Conservation (phyloP, 2,113 vertebrate species). For the Phyllopteryx taeniolatus region DNA sequence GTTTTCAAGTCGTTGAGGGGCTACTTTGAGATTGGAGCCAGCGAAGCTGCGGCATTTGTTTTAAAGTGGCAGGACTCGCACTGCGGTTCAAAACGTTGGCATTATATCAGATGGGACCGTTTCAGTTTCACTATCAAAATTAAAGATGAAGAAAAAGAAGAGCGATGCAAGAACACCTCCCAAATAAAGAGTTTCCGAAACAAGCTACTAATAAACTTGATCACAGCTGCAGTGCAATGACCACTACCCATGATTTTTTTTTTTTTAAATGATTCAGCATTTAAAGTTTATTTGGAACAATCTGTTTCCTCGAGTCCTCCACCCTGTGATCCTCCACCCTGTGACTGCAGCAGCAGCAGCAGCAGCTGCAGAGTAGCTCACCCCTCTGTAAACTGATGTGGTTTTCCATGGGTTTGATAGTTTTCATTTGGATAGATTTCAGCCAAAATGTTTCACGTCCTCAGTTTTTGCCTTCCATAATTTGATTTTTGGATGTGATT, state of each 20-base stretch:
- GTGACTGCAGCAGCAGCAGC: constrained; percentile 4
- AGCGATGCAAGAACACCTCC: background rate
- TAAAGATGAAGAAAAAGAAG: constrained; percentile 4
- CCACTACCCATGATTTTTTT: background rate
- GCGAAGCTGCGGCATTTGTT: constrained; percentile 22
- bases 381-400: constrained; percentile 9
- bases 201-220: background rate
- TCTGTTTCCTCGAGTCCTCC: constrained; percentile 1
- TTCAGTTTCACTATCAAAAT: constrained; percentile 8
- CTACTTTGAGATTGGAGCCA: constrained; percentile 21
- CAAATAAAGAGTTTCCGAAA: constrained; percentile 1
- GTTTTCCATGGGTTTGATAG: background rate
- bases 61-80: constrained; percentile 16
- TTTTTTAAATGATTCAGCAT: background rate
- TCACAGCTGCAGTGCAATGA: background rate
- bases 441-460: constrained; percentile 17
- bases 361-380: constrained; percentile 6
- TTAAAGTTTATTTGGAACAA: background rate
- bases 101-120: constrained; percentile 10
- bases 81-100: constrained; percentile 17
- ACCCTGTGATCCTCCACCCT: background rate
- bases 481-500: constrained; percentile 15
- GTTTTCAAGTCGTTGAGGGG: constrained; percentile 41
- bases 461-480: constrained; percentile 11
- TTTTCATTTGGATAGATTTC: constrained; percentile 23